Percentiles rank a stretch among this genome's conserved stretches.
phyloP scores from a whole-genome alignment of 2,113 vertebrate genomes.

The Solea solea region DNA sequence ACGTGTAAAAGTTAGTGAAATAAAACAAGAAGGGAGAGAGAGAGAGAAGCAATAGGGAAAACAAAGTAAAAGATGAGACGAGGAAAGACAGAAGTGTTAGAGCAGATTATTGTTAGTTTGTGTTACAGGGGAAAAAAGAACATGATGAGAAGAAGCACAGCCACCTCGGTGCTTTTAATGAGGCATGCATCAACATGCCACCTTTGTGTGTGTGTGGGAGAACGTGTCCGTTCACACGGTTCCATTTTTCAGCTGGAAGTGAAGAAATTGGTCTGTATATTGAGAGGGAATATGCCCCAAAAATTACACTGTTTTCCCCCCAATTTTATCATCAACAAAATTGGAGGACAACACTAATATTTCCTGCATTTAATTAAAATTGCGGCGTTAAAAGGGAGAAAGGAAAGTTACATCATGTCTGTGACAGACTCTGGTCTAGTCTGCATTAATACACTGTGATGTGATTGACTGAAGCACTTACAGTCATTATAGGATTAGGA shows the following conservation, averaged over 20 bases:
- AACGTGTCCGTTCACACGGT: conserved; percentile 38
- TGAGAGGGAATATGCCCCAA: no score
- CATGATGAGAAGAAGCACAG: conserved; percentile 32
- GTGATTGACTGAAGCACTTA: not conserved
- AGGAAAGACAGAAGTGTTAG: conserved; percentile 29
- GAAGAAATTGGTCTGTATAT: not conserved
- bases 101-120: conserved; percentile 51
- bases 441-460: not conserved
- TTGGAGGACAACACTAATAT: not conserved
- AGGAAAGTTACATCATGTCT: not conserved
- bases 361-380: not conserved
- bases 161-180: conserved; percentile 7
- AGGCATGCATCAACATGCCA: conserved; percentile 65
- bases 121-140: conserved; percentile 12
- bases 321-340: not conserved
- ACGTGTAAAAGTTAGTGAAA: not conserved
- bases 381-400: not conserved
- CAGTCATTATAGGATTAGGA: not conserved
- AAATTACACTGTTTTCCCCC: not conserved
- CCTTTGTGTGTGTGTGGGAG: conserved; percentile 54
- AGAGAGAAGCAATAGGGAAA: conserved; percentile 12
- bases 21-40: not conserved
- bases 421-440: not conserved
- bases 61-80: not conserved
- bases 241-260: not conserved